These are phyloP conservation scores for Eurystomus glaucurus DNA, from an alignment of 2,797 vertebrate species.

Conservation along the genomic window DNA sequence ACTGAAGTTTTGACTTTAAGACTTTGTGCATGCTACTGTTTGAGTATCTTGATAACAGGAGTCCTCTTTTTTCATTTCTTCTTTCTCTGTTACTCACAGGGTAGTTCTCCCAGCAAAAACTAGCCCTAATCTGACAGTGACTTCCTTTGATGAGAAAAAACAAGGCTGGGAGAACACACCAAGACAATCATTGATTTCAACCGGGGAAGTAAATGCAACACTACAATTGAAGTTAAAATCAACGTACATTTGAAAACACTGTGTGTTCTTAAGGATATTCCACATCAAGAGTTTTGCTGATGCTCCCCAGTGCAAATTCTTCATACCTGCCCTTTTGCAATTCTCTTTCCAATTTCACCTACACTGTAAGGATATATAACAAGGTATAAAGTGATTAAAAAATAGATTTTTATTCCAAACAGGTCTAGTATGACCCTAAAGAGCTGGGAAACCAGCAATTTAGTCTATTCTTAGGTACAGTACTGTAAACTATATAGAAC, in stretches of 20 bases:
- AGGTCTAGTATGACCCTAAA: background rate
- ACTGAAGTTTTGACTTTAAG: background rate
- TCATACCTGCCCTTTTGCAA: background rate
- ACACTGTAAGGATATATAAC: background rate
- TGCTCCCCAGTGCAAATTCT: background rate
- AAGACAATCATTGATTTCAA: background rate
- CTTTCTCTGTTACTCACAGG: background rate
- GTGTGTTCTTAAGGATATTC: background rate
- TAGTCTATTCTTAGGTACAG: background rate
- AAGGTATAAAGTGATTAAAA: background rate
- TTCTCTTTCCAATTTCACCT: background rate
- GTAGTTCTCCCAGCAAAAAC: background rate
- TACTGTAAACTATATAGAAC: background rate
- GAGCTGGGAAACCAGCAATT: too few species aligned
- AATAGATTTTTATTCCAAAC: background rate
- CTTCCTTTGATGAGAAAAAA: background rate
- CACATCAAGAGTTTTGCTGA: background rate
- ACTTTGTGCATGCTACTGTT: background rate
- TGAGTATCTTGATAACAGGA: background rate
- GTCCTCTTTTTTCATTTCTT: background rate
- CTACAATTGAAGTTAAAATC: background rate
- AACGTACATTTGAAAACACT: background rate
- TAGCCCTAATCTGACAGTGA: background rate
- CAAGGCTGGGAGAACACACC: background rate
- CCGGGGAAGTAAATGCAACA: background rate